A percentile compares a stretch with the other conserved stretches of the same genome.
Evolutionary conservation across 2,113 vertebrate species (phyloP).

Genomic region (Sylvia atricapilla): DNA sequence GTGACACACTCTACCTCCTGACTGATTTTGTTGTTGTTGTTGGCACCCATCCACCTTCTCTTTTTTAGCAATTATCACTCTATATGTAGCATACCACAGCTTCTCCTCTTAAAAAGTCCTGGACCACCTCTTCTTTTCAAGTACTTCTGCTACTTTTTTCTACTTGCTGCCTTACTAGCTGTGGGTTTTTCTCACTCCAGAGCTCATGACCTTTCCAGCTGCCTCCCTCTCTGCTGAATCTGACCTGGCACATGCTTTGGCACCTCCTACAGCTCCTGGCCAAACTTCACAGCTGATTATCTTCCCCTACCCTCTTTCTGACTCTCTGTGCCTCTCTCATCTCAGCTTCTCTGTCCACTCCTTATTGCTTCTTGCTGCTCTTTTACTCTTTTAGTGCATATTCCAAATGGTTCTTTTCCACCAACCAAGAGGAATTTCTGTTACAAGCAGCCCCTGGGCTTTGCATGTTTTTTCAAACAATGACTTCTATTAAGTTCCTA

Average conservation of each 20-base stretch:
- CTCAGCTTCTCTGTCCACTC: neutral
- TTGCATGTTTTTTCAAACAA: neutral
- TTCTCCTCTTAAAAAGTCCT: neutral
- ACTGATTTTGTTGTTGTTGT: neutral
- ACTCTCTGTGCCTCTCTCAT: neutral
- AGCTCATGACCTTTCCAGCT: neutral
- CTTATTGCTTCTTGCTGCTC: neutral
- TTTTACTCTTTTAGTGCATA: neutral
- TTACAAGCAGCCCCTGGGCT: neutral
- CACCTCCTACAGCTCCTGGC: neutral
- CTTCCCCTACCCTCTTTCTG: neutral
- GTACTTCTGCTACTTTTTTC: neutral
- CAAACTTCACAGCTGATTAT: neutral
- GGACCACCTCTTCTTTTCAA: neutral
- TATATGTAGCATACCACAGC: neutral
- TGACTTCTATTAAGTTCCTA: neutral
- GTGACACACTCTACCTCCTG: neutral
- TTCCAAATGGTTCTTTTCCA: neutral
- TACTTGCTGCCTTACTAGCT: neutral
- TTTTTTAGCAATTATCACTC: neutral
- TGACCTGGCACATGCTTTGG: rapidly evolving
- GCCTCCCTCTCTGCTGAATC: neutral
- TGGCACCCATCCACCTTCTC: neutral
- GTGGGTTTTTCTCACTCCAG: neutral
- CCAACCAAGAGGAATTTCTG: neutral